A percentile compares a stretch with the other conserved stretches of the same genome.
These are phyloP conservation scores for Trogon melanurus DNA, from an alignment of 2,113 vertebrate genomes.

Conservation along the genomic window DNA sequence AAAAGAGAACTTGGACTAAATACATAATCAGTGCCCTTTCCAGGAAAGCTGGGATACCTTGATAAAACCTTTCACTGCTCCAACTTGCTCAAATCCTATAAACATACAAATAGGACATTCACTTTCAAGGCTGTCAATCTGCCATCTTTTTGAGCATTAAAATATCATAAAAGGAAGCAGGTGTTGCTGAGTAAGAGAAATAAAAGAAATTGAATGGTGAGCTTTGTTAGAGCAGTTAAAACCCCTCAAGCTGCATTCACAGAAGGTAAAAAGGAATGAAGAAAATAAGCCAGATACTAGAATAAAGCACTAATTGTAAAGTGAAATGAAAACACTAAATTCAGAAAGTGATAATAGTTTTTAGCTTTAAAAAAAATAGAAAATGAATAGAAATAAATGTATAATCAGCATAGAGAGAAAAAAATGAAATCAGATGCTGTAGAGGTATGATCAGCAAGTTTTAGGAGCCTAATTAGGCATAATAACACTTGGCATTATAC, in stretches of 20 bases:
- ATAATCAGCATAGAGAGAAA: neutral
- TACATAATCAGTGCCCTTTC: neutral
- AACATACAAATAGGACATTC: constrained; percentile 4
- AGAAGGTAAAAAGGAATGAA: constrained; percentile 15
- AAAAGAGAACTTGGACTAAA: neutral
- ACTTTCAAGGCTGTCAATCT: neutral
- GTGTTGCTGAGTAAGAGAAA: neutral
- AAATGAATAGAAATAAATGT: constrained; percentile 38
- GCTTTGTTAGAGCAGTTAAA: constrained; percentile 12
- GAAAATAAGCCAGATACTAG: constrained; percentile 4
- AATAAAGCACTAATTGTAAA: constrained; percentile 34
- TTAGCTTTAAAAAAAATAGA: neutral
- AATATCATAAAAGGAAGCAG: constrained; percentile 1
- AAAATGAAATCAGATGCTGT: constrained; percentile 10
- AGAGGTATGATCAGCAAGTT: constrained; percentile 34
- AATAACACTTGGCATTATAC: neutral
- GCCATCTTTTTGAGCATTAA: neutral
- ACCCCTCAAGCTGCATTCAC: neutral
- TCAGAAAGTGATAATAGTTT: constrained; percentile 10
- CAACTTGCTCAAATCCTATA: neutral
- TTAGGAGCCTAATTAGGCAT: constrained; percentile 1
- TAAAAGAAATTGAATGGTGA: neutral
- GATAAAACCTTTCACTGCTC: neutral
- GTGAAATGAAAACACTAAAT: constrained; percentile 4
- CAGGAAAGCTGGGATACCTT: neutral